phyloP scores from a whole-genome alignment of 2,797 vertebrate genomes.

The Galagoides demidoff region DNA sequence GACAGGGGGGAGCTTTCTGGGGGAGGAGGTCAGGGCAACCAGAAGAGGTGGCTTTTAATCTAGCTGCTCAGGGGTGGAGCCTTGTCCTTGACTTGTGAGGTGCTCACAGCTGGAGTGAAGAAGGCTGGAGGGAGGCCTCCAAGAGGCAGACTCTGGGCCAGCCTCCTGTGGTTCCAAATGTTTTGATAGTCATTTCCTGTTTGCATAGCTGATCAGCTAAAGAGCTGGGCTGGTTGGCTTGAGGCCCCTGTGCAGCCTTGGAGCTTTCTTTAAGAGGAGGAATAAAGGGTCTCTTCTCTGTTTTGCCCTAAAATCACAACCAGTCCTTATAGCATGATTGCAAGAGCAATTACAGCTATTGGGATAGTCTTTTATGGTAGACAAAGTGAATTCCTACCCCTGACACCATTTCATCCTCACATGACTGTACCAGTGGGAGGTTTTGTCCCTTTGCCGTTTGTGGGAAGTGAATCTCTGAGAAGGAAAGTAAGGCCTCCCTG shows the following conservation, averaged over 20 bases:
- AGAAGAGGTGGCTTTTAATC: slow-evolving; percentile 13
- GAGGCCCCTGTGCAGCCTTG: background rate
- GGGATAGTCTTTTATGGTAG: background rate
- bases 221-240: slow-evolving; percentile 4
- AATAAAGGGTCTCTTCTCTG: background rate
- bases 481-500: background rate
- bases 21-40: too few relatives aligned
- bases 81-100: background rate
- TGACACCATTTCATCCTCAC: fast-evolving
- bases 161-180: slow-evolving; percentile 71
- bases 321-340: background rate
- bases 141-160: background rate
- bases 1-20: background rate
- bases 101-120: background rate
- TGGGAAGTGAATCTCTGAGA: background rate
- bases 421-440: background rate
- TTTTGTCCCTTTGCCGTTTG: too few relatives aligned
- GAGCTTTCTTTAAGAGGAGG: slow-evolving; percentile 26
- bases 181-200: slow-evolving; percentile 79
- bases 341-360: background rate
- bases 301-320: background rate
- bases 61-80: background rate
- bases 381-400: background rate
- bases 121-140: background rate
- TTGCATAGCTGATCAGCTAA: slow-evolving; percentile 61